Evolutionary conservation across 1,140 invertebrate genomes (phyloP).

Genomic region (Euglossa dilemma): DNA sequence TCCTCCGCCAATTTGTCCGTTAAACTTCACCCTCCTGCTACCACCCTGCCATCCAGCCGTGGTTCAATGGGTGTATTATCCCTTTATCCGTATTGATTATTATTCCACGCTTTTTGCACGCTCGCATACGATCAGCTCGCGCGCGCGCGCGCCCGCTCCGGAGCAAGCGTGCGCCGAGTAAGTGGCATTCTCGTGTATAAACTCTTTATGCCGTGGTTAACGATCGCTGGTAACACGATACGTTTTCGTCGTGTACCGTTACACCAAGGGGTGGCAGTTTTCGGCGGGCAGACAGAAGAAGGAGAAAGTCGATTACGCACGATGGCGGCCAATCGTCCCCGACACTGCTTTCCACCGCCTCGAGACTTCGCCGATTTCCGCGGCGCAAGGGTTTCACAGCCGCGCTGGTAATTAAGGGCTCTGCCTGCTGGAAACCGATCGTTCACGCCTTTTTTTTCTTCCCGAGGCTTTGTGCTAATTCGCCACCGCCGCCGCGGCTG

Average conservation of each 20-base stretch:
- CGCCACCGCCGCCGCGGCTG: neutral
- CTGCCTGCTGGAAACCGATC: neutral
- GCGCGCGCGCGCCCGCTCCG: neutral
- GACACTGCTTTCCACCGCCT: conserved; percentile 5
- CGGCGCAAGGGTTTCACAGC: conserved; percentile 4
- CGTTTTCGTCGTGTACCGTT: conserved; percentile 80
- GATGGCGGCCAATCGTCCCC: conserved; percentile 31
- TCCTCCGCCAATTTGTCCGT: conserved; percentile 57
- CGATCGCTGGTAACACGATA: conserved; percentile 78
- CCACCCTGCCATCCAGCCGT: neutral
- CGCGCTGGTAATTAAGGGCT: conserved; percentile 7
- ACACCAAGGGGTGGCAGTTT: conserved; percentile 73
- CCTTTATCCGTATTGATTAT: conserved; percentile 64
- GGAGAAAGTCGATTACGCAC: conserved; percentile 76
- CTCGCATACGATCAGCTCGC: neutral
- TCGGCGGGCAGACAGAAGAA: conserved; percentile 68
- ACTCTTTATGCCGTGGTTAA: conserved; percentile 75
- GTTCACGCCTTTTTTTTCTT: neutral
- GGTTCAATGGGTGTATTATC: conserved; percentile 47
- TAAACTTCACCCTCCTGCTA: conserved; percentile 40
- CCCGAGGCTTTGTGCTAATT: neutral
- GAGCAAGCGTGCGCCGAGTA: conserved; percentile 24
- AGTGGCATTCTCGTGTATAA: conserved; percentile 69
- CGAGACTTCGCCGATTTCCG: conserved; percentile 15
- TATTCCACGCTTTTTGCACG: conserved; percentile 56